Evolutionary conservation across 2,797 vertebrate genomes (phyloP).

Genomic region (Mallotus villosus): DNA sequence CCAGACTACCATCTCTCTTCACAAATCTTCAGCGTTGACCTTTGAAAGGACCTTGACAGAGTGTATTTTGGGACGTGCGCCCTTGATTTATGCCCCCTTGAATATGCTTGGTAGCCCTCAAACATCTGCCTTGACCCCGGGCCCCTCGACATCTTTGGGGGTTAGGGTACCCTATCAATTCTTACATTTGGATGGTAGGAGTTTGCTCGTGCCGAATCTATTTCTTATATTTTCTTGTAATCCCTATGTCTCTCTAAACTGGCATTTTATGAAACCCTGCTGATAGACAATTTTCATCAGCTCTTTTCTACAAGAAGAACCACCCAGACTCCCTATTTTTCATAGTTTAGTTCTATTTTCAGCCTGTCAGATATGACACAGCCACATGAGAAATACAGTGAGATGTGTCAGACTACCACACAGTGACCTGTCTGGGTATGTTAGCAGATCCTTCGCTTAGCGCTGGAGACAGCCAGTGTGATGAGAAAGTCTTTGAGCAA

Average conservation of each 20-base stretch:
- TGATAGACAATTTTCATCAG: slow-evolving; percentile 50
- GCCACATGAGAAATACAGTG: slow-evolving; percentile 67
- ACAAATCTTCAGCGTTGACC: slow-evolving; percentile 45
- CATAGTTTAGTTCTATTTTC: slow-evolving; percentile 54
- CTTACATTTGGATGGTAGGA: too few relatives aligned
- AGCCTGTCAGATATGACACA: slow-evolving; percentile 59
- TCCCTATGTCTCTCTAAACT: slow-evolving; percentile 1
- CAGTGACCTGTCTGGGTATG: slow-evolving; percentile 61
- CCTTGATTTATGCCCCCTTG: slow-evolving; percentile 44
- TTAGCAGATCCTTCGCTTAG: slow-evolving; percentile 59
- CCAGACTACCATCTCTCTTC: slow-evolving; percentile 34
- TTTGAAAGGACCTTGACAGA: slow-evolving; percentile 26
- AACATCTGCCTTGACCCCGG: slow-evolving; percentile 28
- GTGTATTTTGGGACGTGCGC: slow-evolving; percentile 25
- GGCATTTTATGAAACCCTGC: slow-evolving; percentile 54
- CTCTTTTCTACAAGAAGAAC: slow-evolving; percentile 63
- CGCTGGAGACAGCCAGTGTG: slow-evolving; percentile 45
- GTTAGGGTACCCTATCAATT: too few relatives aligned
- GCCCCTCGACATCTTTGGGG: not conserved
- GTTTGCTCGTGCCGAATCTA: too few relatives aligned
- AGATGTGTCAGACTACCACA: slow-evolving; percentile 64
- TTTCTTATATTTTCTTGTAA: not conserved
- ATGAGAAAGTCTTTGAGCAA: slow-evolving; percentile 26
- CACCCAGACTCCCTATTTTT: slow-evolving; percentile 58
- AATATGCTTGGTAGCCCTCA: slow-evolving; percentile 41